Conservation (phyloP, 23 tunicate species). For the Aplidium turbinatum region DNA sequence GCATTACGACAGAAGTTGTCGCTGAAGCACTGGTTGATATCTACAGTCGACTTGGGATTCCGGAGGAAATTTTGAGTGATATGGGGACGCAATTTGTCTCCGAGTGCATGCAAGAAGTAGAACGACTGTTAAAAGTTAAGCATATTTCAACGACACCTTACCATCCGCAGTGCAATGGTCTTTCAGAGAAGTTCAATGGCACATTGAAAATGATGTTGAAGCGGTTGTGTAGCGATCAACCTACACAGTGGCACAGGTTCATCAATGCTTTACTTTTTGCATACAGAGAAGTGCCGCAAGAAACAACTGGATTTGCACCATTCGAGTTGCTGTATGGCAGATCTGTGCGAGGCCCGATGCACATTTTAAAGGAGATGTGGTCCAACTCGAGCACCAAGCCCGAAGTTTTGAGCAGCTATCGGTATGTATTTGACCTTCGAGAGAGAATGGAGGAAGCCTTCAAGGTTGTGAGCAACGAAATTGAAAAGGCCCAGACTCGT, state of each 20-base stretch:
- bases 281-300: slow-evolving; percentile 46
- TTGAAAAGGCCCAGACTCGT: too few relatives aligned
- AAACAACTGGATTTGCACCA: slow-evolving; percentile 42
- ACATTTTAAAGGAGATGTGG: slow-evolving; percentile 21
- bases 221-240: slow-evolving; percentile 11
- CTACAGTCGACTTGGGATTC: slow-evolving; percentile 30
- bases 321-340: slow-evolving; percentile 38
- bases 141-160: too few relatives aligned
- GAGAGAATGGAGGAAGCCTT: too few relatives aligned
- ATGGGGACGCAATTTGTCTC: slow-evolving; percentile 24
- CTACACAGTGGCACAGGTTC: slow-evolving; percentile 22
- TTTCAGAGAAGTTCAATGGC: slow-evolving; percentile 2
- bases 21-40: slow-evolving; percentile 32
- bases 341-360: slow-evolving; percentile 32
- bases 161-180: neutral
- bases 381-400: neutral
- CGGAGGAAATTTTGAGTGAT: slow-evolving; percentile 23
- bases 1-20: slow-evolving; percentile 32
- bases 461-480: too few relatives aligned
- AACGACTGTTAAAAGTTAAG: slow-evolving; percentile 15
- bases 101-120: slow-evolving; percentile 12
- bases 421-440: too few relatives aligned
- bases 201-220: too few relatives aligned
- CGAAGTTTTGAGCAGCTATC: slow-evolving; percentile 11
- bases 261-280: slow-evolving; percentile 15